phyloP scores from a whole-genome alignment of 2,888 invertebrate species.

The Biston stratarius region DNA sequence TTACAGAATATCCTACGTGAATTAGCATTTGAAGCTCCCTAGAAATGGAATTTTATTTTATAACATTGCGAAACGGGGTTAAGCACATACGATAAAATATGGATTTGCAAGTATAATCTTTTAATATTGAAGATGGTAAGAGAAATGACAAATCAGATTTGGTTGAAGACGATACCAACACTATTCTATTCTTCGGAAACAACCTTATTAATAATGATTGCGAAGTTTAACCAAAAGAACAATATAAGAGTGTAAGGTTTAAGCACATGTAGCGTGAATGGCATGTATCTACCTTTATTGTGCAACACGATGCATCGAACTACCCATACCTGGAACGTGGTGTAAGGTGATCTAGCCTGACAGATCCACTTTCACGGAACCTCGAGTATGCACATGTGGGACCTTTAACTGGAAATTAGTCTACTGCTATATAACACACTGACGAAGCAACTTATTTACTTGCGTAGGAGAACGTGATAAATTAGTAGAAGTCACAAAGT shows the following conservation, averaged over 20 bases:
- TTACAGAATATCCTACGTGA: neutral
- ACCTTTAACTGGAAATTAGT: constrained; percentile 38
- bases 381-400: constrained; percentile 28
- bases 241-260: neutral
- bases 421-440: constrained; percentile 23
- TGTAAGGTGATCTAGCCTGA: constrained; percentile 52
- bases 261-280: constrained; percentile 37
- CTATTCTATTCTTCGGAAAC: constrained; percentile 55
- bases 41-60: too few species aligned
- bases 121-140: constrained; percentile 31
- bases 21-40: too few species aligned
- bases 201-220: too few species aligned
- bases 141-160: constrained; percentile 35
- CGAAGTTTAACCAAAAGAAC: constrained; percentile 39
- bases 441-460: constrained; percentile 23
- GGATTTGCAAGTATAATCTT: constrained; percentile 30
- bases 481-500: constrained; percentile 27
- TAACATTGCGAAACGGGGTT: too few species aligned
- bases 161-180: constrained; percentile 54
- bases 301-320: constrained; percentile 54
- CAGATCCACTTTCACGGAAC: constrained; percentile 57
- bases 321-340: constrained; percentile 59
- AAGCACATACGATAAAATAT: constrained; percentile 2
- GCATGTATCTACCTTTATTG: constrained; percentile 41
- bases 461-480: constrained; percentile 22